phyloP scores from a whole-genome alignment of 2,797 vertebrate genomes.

The Sylvilagus floridanus region DNA sequence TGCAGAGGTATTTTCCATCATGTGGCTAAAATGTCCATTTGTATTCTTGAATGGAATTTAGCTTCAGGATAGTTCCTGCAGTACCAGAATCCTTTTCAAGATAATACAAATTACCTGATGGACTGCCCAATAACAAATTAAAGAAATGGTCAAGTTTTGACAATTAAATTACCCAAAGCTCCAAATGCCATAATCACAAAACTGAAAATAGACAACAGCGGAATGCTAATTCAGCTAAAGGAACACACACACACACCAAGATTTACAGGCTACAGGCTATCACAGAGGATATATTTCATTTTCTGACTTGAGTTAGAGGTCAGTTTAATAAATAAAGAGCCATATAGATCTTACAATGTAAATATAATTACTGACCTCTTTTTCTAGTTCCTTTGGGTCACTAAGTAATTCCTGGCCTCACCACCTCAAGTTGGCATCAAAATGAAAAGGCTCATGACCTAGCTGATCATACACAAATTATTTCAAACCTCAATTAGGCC shows the following conservation, averaged over 20 bases:
- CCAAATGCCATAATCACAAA: conserved; percentile 51
- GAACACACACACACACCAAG: not conserved
- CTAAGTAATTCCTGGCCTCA: conserved; percentile 59
- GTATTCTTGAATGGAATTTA: not conserved
- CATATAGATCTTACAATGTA: conserved; percentile 59
- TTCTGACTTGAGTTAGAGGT: conserved; percentile 66
- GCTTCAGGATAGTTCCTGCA: not conserved
- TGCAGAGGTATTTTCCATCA: not conserved
- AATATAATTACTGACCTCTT: conserved; percentile 66
- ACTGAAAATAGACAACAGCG: conserved; percentile 41
- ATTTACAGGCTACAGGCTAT: conserved; percentile 46
- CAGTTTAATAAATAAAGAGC: conserved; percentile 70
- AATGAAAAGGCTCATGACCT: conserved; percentile 74
- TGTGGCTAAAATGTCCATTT: conserved; percentile 23
- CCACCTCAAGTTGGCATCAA: conserved; percentile 56
- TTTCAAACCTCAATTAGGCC: conserved; percentile 53
- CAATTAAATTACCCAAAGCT: conserved; percentile 70
- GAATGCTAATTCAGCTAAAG: conserved; percentile 56
- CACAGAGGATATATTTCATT: conserved; percentile 48
- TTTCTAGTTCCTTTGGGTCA: conserved; percentile 48
- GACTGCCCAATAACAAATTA: conserved; percentile 71
- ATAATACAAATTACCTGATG: conserved; percentile 63
- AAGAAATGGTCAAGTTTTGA: conserved; percentile 71
- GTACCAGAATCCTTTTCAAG: conserved; percentile 31
- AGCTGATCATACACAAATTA: conserved; percentile 71